Evolutionary conservation across 2,113 vertebrate species (phyloP).

Genomic region (Phoenicopterus ruber): DNA sequence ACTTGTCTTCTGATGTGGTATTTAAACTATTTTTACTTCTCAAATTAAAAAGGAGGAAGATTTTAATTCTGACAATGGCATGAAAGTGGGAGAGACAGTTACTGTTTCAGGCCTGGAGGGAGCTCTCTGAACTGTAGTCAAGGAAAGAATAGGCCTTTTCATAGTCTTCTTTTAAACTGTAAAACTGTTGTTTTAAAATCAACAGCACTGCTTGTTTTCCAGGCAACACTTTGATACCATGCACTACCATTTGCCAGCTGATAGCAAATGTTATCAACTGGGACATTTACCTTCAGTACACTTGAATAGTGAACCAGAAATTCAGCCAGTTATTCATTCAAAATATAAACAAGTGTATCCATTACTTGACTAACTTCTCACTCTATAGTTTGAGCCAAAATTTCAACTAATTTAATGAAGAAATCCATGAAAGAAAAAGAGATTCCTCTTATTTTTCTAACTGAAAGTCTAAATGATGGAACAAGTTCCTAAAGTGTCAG

Average conservation of each 20-base stretch:
- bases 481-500: neutral
- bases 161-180: neutral
- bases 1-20: slow-evolving; percentile 1
- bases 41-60: neutral
- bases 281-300: neutral
- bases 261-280: neutral
- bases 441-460: neutral
- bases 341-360: neutral
- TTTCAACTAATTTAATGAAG: neutral
- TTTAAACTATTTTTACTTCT: slow-evolving; percentile 25
- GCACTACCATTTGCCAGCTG: neutral
- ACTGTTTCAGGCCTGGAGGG: neutral
- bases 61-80: neutral
- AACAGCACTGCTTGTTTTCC: neutral
- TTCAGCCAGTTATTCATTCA: neutral
- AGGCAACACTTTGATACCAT: neutral
- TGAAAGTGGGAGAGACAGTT: neutral
- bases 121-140: neutral
- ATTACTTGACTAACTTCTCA: neutral
- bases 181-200: slow-evolving; percentile 1
- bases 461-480: neutral
- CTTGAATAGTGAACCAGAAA: neutral
- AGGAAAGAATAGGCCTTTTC: neutral
- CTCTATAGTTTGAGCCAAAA: neutral
- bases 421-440: neutral